Percentiles rank a stretch among this genome's conserved stretches.
phyloP scores from a whole-genome alignment of 2,797 vertebrate genomes.

The Galaxias olidus region DNA sequence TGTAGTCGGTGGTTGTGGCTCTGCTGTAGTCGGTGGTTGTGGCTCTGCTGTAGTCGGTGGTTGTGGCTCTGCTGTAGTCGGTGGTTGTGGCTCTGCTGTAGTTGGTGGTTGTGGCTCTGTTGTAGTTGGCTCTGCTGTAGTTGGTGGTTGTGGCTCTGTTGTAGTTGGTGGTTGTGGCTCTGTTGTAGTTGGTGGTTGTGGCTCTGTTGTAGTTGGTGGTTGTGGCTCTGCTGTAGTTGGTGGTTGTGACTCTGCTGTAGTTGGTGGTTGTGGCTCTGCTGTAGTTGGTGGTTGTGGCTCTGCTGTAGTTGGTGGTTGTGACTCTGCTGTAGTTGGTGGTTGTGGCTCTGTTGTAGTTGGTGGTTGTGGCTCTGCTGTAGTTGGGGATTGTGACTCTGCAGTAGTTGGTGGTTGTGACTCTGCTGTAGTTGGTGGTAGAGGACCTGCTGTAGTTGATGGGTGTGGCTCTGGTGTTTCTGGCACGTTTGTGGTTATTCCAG shows the following conservation, averaged over 20 bases:
- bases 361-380: background rate
- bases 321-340: background rate
- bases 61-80: constrained; percentile 25
- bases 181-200: background rate
- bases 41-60: constrained; percentile 30
- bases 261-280: constrained; percentile 29
- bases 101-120: background rate
- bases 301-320: constrained; percentile 20
- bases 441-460: constrained; percentile 4
- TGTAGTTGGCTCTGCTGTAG: background rate
- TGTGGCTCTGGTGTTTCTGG: constrained; percentile 5
- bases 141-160: constrained; percentile 2
- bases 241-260: constrained; percentile 4
- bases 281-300: constrained; percentile 24
- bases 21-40: constrained; percentile 22
- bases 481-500: background rate
- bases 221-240: constrained; percentile 11
- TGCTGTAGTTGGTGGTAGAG: background rate
- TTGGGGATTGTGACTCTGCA: background rate
- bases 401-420: constrained; percentile 8
- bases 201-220: constrained; percentile 1
- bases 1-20: no score
- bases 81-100: constrained; percentile 8
- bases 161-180: constrained; percentile 3
- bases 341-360: constrained; percentile 14